Evolutionary conservation across 2,797 vertebrate species (phyloP), one percentile per base, ranked within the genome.

Genomic region (Carcharodon carcharias): DNA sequence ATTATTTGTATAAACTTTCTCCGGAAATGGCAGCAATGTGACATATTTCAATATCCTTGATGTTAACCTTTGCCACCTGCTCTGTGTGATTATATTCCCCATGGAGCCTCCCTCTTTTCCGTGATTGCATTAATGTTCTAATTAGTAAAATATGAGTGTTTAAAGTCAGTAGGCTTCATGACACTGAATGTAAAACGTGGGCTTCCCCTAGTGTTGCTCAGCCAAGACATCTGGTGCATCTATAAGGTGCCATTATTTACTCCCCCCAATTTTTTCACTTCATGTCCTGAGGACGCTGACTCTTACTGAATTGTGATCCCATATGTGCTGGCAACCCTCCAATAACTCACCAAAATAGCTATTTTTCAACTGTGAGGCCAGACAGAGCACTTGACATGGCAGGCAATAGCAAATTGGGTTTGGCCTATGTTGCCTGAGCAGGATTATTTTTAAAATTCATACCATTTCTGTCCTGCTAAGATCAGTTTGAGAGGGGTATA

Each of bases 1-100:
- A 28, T 93, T 93, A 93, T 93, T 93, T 67, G 91, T 93, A 45
- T 93, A 93, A 93, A 67, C 91, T 67, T 93, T 67, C 23, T 67
- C 61, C 91, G 91, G 91, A 93, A 93, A 93, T 67, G 61, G 63
- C 63, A 93, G 91, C n/a, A 93, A 93, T 40, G 63, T 93, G 91
- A 93, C 91, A 67, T 93, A 93, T 93, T 93, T 93, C 61, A 67
- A 93, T 93, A 93, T 93, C 91, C 91, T 93, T 93, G 91, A 93
- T 93, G 91, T 93, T 93, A 93, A 93, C 91, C 91, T 93, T 93
- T 93, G 65, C 91, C 91, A 93, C 63, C 91, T 67, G n/a, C 91
- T 67, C 63, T 45, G n/a, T 45, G 91, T 67, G 91, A 93, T 93
- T 93, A 3, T 26, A 67, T 67, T 93, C 91, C 91, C 91, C 3